Base-by-base conservation (phyloP, 2,888 invertebrate species). In the Chamaedrilus cognettii region DNA sequence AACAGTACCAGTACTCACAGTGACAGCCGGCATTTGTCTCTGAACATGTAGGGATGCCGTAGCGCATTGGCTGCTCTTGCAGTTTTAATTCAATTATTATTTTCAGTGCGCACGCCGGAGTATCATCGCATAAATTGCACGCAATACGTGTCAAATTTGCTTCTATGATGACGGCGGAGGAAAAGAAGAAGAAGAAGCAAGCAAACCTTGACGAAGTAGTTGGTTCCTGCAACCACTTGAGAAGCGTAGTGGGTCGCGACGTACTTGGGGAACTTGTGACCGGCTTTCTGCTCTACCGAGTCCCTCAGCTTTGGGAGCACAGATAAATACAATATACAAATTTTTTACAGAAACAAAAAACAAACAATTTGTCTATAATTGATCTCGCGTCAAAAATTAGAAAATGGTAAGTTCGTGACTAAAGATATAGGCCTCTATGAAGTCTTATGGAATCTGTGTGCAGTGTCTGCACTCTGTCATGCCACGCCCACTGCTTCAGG, bases 181-280 rank as follows among this genome's bases (percentile, higher is more conserved):
- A 15, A 42, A 11, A 19, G 19, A 42, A 42, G 42, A 42, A 42
- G 19, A 42, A 11, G 19, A 42, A 42, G 11, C 19, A 42, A 42
- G 11, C 42, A 0, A 60, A 83, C 81, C 80, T 84, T 85, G 7
- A 83, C 79, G 73, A 84, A 84, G 72, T 77, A 84, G 69, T 84
- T 85, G 11, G 78, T 79, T 34, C 85, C 84, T 63, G 84, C 83
- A 23, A 85, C 85, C 30, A 84, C 76, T 70, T 85, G 85, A 30
- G 77, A 75, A 60, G 72, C 78, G 73, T 77, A 82, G 4, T 65
- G 59, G 5, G 79, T 60, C 1, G 82, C 78, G 35, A 63, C 70
- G 65, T 76, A 80, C n/a, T 65, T 60, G 4, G 65, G 57, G 66
- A 75, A 75, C 1, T 68, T 73, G 57, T 73, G 72, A 0, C 74